Evolutionary conservation across 2,113 vertebrate genomes (phyloP).

Genomic region (Heptranchias perlo): DNA sequence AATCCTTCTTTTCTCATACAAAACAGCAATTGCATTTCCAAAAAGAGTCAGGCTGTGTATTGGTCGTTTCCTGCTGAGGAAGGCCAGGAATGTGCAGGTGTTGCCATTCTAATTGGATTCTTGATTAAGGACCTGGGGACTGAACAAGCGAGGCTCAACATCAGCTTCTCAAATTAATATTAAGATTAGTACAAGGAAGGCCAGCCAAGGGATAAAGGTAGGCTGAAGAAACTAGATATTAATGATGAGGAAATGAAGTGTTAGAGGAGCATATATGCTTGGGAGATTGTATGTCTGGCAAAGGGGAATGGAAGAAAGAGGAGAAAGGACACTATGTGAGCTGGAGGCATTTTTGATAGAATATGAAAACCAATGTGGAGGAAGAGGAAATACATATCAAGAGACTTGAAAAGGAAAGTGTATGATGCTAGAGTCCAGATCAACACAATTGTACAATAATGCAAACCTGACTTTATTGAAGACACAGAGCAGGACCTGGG

Average conservation of each 20-base stretch:
- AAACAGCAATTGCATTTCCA: background rate
- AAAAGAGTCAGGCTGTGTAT: background rate
- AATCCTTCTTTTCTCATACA: background rate
- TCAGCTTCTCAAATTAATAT: background rate
- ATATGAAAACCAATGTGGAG: background rate
- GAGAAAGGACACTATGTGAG: background rate
- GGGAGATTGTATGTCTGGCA: background rate
- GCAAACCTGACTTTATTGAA: background rate
- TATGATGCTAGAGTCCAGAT: background rate
- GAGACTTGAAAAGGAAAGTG: background rate
- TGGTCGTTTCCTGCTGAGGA: background rate
- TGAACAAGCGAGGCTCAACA: background rate
- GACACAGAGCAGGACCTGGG: background rate
- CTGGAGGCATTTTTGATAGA: background rate
- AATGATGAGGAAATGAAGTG: background rate
- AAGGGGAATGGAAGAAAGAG: background rate
- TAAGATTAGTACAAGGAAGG: background rate
- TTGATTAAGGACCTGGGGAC: background rate
- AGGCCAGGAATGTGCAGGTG: background rate
- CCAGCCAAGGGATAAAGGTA: background rate
- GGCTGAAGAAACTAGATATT: background rate
- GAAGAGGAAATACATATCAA: background rate
- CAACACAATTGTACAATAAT: background rate
- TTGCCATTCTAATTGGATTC: constrained; percentile 12
- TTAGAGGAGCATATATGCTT: background rate